Evolutionary conservation across 2,113 vertebrate species (phyloP).

Genomic region (Uropsilus gracilis): DNA sequence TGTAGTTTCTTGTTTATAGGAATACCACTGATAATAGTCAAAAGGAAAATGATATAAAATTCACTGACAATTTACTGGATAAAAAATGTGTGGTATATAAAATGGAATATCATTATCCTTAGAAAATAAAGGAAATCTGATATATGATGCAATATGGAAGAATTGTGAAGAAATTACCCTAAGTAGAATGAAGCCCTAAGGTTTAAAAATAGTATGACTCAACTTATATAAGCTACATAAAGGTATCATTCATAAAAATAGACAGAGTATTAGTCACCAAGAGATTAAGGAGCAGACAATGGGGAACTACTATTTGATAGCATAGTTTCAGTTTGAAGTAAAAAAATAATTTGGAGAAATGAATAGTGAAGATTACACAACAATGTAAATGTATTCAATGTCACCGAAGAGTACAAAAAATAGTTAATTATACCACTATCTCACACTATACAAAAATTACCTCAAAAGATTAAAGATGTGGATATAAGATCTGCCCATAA

Average conservation of each 20-base stretch:
- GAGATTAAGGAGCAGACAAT: rapidly evolving
- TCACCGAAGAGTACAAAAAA: neutral
- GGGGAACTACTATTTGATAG: neutral
- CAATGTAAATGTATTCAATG: neutral
- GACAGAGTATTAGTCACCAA: neutral
- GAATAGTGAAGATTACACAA: neutral
- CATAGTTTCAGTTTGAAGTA: neutral
- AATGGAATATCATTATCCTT: neutral
- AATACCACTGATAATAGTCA: neutral
- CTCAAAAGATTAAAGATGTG: no score
- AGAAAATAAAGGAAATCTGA: neutral
- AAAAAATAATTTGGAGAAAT: neutral
- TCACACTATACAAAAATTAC: no score
- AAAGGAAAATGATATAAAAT: neutral
- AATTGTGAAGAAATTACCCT: neutral
- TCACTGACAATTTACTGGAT: neutral
- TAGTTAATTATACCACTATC: neutral
- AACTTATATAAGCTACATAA: neutral
- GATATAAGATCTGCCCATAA: no score
- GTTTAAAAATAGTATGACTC: neutral
- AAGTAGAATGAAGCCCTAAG: neutral
- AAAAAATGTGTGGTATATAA: neutral
- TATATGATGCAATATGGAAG: neutral
- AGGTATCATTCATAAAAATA: neutral
- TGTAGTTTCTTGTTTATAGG: neutral